Evolutionary conservation across 23 tunicate genomes (phyloP), one percentile per base, ranked within the genome.

Genomic region (Oikopleura dioica): DNA sequence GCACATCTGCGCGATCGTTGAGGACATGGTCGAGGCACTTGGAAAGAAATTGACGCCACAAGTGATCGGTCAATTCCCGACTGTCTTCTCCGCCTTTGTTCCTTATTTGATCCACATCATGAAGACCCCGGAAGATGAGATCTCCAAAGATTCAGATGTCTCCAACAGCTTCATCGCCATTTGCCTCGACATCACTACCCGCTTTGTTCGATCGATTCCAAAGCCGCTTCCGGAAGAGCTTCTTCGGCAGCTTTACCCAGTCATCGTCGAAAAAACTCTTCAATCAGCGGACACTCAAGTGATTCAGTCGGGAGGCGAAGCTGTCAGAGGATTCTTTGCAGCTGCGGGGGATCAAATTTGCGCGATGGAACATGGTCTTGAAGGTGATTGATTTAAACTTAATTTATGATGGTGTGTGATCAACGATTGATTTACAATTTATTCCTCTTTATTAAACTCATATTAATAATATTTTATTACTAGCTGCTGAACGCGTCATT

Each of bases 401-500:
- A n/a, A n/a, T n/a, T n/a, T n/a, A n/a, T n/a, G n/a, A n/a, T n/a
- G n/a, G n/a, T n/a, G n/a, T n/a, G n/a, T n/a, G n/a, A n/a, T n/a
- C n/a, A n/a, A n/a, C n/a, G n/a, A n/a, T n/a, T n/a, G n/a, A n/a
- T n/a, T n/a, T n/a, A n/a, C n/a, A n/a, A n/a, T n/a, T n/a, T n/a
- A n/a, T n/a, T n/a, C n/a, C n/a, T n/a, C n/a, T n/a, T n/a, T n/a
- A n/a, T n/a, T n/a, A n/a, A n/a, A n/a, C n/a, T n/a, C n/a, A n/a
- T n/a, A n/a, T n/a, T n/a, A n/a, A n/a, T n/a, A n/a, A n/a, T n/a
- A n/a, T n/a, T n/a, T n/a, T n/a, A n/a, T n/a, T n/a, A n/a, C n/a
- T n/a, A n/a, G 72, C 72, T 28, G 72, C 72, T 2, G 72, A 63
- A 63, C 72, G 72, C 2, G 72, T 63, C 29, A 63, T 63, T 63